Conservation (phyloP, 2,888 invertebrate genomes). For the Apamea crenata region DNA sequence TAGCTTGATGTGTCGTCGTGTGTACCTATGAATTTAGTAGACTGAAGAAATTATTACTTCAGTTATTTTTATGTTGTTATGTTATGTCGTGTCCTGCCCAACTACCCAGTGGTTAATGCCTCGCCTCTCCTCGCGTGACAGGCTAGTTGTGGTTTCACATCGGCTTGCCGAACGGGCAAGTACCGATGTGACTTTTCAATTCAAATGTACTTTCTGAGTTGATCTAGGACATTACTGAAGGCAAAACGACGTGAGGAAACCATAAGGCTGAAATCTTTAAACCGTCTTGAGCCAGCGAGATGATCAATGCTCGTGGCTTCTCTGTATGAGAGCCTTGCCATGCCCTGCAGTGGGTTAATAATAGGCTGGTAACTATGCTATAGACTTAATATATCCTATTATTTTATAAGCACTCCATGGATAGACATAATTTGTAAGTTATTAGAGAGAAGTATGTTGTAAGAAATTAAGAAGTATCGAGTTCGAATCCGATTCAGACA, state of each 20-base stretch:
- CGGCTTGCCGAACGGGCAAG: not conserved
- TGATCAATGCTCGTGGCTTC: not conserved
- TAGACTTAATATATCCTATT: not conserved
- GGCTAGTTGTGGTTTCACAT: not conserved
- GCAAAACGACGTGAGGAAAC: not conserved
- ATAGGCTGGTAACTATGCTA: not conserved
- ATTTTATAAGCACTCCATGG: not conserved
- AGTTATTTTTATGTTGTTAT: not conserved
- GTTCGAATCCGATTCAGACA: not conserved
- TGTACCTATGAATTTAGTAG: not conserved
- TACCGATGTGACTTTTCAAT: not conserved
- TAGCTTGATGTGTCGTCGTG: too few relatives aligned
- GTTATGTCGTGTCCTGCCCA: not conserved
- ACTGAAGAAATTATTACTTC: not conserved
- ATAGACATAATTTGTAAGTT: not conserved
- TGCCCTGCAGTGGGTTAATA: too few relatives aligned
- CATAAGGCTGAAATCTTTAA: not conserved
- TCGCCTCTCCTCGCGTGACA: not conserved
- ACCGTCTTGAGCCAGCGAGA: not conserved
- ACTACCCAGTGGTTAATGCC: not conserved
- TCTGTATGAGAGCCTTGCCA: not conserved
- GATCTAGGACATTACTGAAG: not conserved
- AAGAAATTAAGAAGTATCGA: not conserved
- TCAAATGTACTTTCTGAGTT: not conserved
- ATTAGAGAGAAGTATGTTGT: not conserved